phyloP scores from a whole-genome alignment of 2,797 vertebrate genomes.

The Heliangelus exortis region DNA sequence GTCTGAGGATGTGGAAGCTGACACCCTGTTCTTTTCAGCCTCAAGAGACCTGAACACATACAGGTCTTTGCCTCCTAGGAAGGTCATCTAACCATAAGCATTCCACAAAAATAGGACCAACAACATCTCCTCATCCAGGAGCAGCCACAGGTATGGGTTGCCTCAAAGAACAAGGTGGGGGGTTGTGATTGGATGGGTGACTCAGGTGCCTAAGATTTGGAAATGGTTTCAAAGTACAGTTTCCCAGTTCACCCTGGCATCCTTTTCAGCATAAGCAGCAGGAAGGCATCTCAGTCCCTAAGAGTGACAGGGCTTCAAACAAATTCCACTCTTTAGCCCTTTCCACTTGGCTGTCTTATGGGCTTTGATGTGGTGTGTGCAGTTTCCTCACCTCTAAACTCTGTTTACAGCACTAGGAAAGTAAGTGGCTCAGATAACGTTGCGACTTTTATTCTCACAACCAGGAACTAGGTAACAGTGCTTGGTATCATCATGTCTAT shows the following conservation, averaged over 20 bases:
- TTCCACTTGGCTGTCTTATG: neutral
- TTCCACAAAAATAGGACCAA: neutral
- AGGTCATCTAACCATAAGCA: neutral
- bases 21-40: neutral
- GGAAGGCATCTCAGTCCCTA: neutral
- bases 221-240: neutral
- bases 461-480: neutral
- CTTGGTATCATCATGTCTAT: neutral
- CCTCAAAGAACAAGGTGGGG: fast-evolving
- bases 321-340: neutral
- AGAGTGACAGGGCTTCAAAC: neutral
- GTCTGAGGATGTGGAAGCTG: neutral
- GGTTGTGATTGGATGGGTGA: neutral
- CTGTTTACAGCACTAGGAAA: neutral
- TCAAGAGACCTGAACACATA: neutral
- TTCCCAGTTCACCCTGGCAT: neutral
- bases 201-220: neutral
- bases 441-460: neutral
- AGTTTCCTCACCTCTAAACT: neutral
- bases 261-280: neutral
- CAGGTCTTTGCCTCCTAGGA: neutral
- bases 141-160: neutral
- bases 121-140: neutral
- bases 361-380: neutral
- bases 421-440: neutral